A percentile compares a stretch with the other conserved stretches of the same genome.
These are phyloP conservation scores for Sphenodon punctatus DNA, from an alignment of 2,797 vertebrate genomes.

Conservation along the genomic window DNA sequence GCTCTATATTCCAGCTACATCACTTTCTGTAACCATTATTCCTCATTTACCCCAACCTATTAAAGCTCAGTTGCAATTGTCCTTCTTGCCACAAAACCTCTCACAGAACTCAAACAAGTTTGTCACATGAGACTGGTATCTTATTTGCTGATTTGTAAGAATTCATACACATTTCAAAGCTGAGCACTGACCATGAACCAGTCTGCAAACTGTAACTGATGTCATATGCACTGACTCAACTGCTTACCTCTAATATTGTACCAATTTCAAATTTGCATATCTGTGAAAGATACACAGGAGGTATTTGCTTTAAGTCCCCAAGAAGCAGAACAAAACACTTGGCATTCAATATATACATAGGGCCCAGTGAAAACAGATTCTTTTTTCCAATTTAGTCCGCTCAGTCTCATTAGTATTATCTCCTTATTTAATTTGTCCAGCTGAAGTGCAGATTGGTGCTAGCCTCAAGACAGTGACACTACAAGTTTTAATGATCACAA, in stretches of 20 bases:
- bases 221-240: conserved; percentile 9
- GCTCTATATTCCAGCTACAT: fast-evolving
- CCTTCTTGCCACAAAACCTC: neutral
- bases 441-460: too few species aligned
- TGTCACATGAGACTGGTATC: neutral
- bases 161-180: neutral
- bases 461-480: too few species aligned
- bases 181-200: neutral
- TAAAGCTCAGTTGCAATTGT: neutral
- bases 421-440: too few species aligned
- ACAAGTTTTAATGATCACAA: neutral
- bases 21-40: neutral
- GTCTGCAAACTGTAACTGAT: neutral
- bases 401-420: too few species aligned
- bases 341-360: neutral
- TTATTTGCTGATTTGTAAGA: neutral
- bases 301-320: too few species aligned
- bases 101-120: neutral
- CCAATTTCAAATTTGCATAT: neutral
- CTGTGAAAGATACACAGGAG: too few species aligned
- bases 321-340: too few species aligned
- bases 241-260: conserved; percentile 7
- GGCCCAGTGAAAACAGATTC: neutral
- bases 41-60: neutral
- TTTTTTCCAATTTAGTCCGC: neutral